phyloP scores from a whole-genome alignment of 2,113 vertebrate genomes.

The Vulpes ferrilata region DNA sequence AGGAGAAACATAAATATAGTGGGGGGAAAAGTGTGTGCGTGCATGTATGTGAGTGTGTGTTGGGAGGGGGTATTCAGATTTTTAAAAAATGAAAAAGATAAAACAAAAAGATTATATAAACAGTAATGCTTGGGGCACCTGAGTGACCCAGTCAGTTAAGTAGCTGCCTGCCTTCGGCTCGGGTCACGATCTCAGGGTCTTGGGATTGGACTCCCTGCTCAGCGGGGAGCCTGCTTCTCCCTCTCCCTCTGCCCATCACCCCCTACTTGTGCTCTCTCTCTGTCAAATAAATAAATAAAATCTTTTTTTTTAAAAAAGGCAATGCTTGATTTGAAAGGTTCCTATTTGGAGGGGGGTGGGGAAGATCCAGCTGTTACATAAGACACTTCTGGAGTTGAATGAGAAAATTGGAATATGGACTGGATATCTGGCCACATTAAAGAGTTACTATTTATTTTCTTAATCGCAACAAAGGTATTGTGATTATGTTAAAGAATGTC shows the following conservation, averaged over 20 bases:
- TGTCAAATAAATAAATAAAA: too few species aligned
- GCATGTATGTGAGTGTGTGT: not conserved
- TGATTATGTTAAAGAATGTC: not conserved
- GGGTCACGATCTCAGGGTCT: too few species aligned
- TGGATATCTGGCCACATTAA: not conserved
- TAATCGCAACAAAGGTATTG: not conserved
- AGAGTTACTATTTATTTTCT: not conserved
- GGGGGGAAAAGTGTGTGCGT: not conserved
- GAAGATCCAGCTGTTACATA: not conserved
- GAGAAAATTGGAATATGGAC: not conserved
- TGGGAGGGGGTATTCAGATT: not conserved
- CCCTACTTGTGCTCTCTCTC: too few species aligned
- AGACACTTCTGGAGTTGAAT: not conserved
- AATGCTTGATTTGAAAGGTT: not conserved
- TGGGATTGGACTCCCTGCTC: too few species aligned
- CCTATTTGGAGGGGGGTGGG: not conserved
- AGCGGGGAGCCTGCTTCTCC: too few species aligned
- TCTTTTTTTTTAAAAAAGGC: too few species aligned
- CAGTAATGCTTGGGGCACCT: too few species aligned
- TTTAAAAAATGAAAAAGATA: not conserved
- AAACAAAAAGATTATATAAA: not conserved
- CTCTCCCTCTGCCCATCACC: too few species aligned
- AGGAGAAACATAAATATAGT: not conserved
- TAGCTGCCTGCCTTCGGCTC: too few species aligned
- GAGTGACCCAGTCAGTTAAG: too few species aligned